These are phyloP conservation scores for Xiphophorus maculatus DNA, from an alignment of 2,113 vertebrate species.

Conservation along the genomic window DNA sequence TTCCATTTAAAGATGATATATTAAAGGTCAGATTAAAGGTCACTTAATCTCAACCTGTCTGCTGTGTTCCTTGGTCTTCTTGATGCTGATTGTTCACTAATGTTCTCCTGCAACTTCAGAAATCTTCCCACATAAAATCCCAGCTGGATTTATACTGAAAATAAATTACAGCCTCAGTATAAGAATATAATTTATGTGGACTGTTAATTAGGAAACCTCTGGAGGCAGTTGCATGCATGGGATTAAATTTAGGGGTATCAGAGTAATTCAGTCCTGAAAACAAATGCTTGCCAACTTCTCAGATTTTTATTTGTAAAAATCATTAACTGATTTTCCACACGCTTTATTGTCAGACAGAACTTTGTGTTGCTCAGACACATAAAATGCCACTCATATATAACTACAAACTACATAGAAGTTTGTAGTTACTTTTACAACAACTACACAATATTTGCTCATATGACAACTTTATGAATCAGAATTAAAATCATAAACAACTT, in stretches of 20 bases:
- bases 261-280: not conserved
- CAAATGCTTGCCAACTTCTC: not conserved
- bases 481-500: not conserved
- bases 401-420: no score
- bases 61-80: not conserved
- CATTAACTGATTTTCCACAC: not conserved
- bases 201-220: not conserved
- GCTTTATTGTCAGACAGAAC: not conserved
- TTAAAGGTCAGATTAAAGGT: no score
- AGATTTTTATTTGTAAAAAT: not conserved
- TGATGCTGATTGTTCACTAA: not conserved
- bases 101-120: not conserved
- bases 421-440: no score
- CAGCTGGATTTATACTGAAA: not conserved
- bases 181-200: not conserved
- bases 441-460: not conserved
- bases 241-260: not conserved
- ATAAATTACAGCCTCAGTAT: no score
- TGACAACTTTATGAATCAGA: not conserved
- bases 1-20: no score
- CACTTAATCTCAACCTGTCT: no score
- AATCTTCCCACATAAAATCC: not conserved
- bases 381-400: not conserved
- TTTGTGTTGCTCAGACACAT: not conserved
- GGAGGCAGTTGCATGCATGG: not conserved